Evolutionary conservation across 2,113 vertebrate species (phyloP), one percentile per base, ranked within the genome.

Genomic region (Pelmatolapia mariae): DNA sequence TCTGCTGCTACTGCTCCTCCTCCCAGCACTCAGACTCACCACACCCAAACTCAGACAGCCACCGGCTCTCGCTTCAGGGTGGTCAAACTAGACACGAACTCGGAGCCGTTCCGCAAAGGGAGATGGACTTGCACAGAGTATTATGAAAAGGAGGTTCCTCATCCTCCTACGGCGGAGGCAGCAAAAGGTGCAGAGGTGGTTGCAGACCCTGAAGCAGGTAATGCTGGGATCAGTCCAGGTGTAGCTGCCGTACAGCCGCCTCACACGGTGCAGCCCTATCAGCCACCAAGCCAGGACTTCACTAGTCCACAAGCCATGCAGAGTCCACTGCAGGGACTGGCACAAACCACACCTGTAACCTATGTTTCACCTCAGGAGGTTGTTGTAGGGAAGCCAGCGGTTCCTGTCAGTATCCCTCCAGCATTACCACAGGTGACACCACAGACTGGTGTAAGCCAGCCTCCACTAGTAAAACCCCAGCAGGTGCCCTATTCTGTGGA

Each of bases 121-220:
- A 96, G 99, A 88, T 99, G 99, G 99, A 98, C 97, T 13, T 99
- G 99, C 92, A 97, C 98, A 1, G 98, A 99, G 85, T 99, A 97
- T 94, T 99, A 99, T 86, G 99, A 99, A 92, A 99, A 99, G 93
- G 98, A 99, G 71, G 93, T 96, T 38, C 91, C 95, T 40, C 94
- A 81, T 5, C 81, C 91, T 0, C 3, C 91, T 2, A 90, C 93
- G 1, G 89, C 87, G 0, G 95, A 96, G 81, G 66, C 93, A 6
- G 36, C 84, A 1, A 95, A 93, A 83, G 88, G 54, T 81, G 73
- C 86, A 10, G 93, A 94, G 3, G 19, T 85, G 16, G 40, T 85
- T 24, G 40, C 80, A 4, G 98, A 98, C 93, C 90, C 94, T 38
- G 95, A 93, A 90, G 89, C 52, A 54, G 96, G 78, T 19, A 87